phyloP scores from a whole-genome alignment of 2,797 vertebrate species.

The Falco concolor region DNA sequence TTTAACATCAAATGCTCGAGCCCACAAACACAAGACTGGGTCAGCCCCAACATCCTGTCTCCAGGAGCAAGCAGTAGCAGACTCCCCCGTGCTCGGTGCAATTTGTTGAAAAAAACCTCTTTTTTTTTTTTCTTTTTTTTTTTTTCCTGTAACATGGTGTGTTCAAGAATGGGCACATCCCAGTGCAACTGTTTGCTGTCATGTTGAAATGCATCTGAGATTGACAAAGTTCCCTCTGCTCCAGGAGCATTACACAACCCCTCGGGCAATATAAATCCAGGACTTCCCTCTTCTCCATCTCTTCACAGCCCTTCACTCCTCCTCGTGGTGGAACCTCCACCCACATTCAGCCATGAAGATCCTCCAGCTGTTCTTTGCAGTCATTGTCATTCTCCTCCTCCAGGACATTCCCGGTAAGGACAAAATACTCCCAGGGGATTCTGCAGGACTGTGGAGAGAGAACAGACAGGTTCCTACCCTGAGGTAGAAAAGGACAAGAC shows the following conservation, averaged over 20 bases:
- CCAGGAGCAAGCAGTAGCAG: slow-evolving; percentile 43
- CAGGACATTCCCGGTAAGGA: slow-evolving; percentile 30
- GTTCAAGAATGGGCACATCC: background rate
- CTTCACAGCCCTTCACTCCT: background rate
- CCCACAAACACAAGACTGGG: background rate
- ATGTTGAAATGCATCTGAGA: slow-evolving; percentile 28
- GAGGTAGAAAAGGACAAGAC: background rate
- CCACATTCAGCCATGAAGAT: background rate
- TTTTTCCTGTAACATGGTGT: rapidly evolving
- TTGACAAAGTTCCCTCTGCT: background rate
- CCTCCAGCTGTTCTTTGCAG: slow-evolving; percentile 31
- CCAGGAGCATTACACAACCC: background rate
- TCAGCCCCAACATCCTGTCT: slow-evolving; percentile 19
- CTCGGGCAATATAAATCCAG: slow-evolving; percentile 12
- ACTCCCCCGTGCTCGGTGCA: background rate
- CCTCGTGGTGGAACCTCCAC: background rate
- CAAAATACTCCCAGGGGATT: background rate
- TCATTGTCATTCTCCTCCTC: background rate
- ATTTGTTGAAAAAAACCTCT: background rate
- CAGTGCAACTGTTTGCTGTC: slow-evolving; percentile 22
- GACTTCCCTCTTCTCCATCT: background rate
- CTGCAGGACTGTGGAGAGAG: background rate
- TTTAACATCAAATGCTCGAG: background rate
- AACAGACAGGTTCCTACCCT: background rate
- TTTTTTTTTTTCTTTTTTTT: background rate